Evolutionary conservation across 37 sponge, comb jelly and placozoan genomes (phyloP).

Genomic region (Cliona cf. orientalis): DNA sequence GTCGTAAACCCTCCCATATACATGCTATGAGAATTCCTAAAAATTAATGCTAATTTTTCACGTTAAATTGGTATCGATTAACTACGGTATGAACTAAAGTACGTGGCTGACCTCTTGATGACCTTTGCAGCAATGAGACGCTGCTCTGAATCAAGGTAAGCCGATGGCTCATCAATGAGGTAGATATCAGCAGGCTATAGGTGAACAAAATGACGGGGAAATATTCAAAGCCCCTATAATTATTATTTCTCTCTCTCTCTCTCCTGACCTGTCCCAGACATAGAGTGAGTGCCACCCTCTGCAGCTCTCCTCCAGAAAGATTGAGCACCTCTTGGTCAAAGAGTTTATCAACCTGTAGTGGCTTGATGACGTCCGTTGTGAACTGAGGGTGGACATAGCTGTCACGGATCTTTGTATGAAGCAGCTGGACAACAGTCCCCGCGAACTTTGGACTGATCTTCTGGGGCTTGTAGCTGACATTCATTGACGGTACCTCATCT

Average conservation of each 20-base stretch:
- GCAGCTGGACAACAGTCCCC: constrained; percentile 92
- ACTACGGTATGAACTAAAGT: background rate
- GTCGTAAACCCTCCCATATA: background rate
- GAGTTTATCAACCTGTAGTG: constrained; percentile 83
- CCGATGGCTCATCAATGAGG: constrained; percentile 98
- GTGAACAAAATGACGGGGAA: background rate
- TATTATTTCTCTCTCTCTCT: background rate
- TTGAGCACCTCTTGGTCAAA: constrained; percentile 95
- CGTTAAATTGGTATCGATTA: too few relatives aligned
- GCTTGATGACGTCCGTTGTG: constrained; percentile 96
- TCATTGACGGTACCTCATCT: constrained; percentile 89
- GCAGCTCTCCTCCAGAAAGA: constrained; percentile 98
- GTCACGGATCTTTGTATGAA: constrained; percentile 97
- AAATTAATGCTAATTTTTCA: too few relatives aligned
- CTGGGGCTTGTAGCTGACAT: constrained; percentile 99
- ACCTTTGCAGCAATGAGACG: constrained; percentile 96
- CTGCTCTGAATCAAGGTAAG: constrained; percentile 98
- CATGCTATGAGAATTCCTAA: background rate
- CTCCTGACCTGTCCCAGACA: constrained; percentile 86
- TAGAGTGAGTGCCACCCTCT: constrained; percentile 93
- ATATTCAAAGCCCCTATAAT: background rate
- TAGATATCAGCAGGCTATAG: constrained; percentile 97
- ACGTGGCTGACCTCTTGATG: constrained; percentile 80
- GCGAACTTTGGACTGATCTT: constrained; percentile 98
- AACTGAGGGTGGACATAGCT: constrained; percentile 98